Evolutionary conservation across 2,797 vertebrate species (phyloP), one percentile per base, ranked within the genome.

Genomic region (Platalea minor): DNA sequence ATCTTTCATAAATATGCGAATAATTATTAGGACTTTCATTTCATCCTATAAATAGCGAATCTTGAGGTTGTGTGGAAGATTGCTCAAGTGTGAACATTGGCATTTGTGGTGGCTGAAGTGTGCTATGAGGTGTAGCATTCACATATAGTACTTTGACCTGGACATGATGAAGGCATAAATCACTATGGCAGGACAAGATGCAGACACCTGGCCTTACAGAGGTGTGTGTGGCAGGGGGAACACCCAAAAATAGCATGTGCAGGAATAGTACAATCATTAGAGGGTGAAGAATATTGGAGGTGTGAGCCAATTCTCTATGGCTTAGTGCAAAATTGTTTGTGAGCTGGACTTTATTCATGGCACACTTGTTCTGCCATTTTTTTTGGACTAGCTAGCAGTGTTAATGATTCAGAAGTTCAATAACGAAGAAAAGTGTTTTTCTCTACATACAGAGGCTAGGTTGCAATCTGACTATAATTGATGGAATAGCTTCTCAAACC

Each of bases 121-220:
- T 48, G 45, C 59, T 91, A 61, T 82, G 74, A 85, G 39, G 51
- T 91, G 51, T 45, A 67, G 2, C 51, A 51, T 56, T 85, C 64
- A n/a, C 48, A 50, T 24, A 29, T 13, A 54, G 1, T 13, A 37
- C 24, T 79, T 63, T 83, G 56, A 85, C 75, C 67, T 33, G 60
- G 25, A 67, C 17, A 12, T 31, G 60, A 80, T 83, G 81, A 80
- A 91, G 87, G 17, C 45, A 91, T 94, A 80, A 96, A 95, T 95
- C 87, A 94, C 43, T 70, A 11, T 56, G 86, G 21, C 86, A 85
- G 81, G 53, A 41, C 5, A 53, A 70, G 25, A 20, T 17, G 45
- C 35, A 73, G 57, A 51, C 83, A 85, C n/a, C 81, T 93, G 92
- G 72, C 19, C 50, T 79, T 45, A 64, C 25, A 75, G 46, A 78